phyloP scores from a whole-genome alignment of 2,888 invertebrate species.

The Ennomos fuscantarius region DNA sequence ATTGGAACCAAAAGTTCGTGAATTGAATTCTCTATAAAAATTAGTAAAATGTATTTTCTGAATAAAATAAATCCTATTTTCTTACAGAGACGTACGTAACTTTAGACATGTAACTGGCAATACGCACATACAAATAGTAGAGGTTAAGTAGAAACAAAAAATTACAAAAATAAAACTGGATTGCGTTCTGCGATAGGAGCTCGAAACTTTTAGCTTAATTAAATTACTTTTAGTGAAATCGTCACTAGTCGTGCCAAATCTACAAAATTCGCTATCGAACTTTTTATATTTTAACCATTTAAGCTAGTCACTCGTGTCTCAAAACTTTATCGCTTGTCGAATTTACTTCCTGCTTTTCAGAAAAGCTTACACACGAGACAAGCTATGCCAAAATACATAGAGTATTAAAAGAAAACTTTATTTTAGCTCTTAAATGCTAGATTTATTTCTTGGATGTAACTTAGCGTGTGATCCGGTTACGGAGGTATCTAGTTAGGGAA shows the following conservation, averaged over 20 bases:
- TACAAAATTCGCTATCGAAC: slow-evolving; percentile 50
- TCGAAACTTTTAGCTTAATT: slow-evolving; percentile 41
- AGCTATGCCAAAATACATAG: slow-evolving; percentile 48
- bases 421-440: slow-evolving; percentile 44
- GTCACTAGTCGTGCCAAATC: slow-evolving; percentile 73
- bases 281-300: slow-evolving; percentile 43
- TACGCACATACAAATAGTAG: slow-evolving; percentile 71
- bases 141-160: slow-evolving; percentile 49
- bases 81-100: slow-evolving; percentile 76
- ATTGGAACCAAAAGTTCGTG: slow-evolving; percentile 71
- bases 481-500: slow-evolving; percentile 75
- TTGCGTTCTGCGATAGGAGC: slow-evolving; percentile 47
- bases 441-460: slow-evolving; percentile 49
- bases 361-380: slow-evolving; percentile 39
- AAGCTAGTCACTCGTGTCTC: slow-evolving; percentile 45
- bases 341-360: slow-evolving; percentile 43
- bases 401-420: slow-evolving; percentile 42
- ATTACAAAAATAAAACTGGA: slow-evolving; percentile 36
- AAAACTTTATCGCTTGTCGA: slow-evolving; percentile 46
- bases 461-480: slow-evolving; percentile 52
- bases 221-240: slow-evolving; percentile 47
- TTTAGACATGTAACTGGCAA: slow-evolving; percentile 73
- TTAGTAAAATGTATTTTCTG: slow-evolving; percentile 74
- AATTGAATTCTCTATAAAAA: slow-evolving; percentile 71
- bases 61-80: slow-evolving; percentile 81